Evolutionary conservation across 2,888 invertebrate genomes (phyloP), one percentile per base, ranked within the genome.

Genomic region (Plagodis dolabraria): DNA sequence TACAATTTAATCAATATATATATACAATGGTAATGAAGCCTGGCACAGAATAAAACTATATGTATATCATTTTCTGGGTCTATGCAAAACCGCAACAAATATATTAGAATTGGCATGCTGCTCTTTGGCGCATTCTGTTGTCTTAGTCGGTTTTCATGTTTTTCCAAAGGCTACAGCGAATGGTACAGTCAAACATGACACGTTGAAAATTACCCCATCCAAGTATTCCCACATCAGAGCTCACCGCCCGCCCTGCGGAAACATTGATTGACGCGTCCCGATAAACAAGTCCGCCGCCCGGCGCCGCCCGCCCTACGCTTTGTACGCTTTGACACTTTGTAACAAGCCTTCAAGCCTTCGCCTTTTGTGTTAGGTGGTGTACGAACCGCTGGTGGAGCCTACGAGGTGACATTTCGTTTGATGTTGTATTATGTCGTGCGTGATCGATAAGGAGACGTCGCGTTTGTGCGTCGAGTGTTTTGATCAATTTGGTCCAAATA

Each of bases 191-290:
- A 4, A 2, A 22, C 22, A 22, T 22, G 1, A 9, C 22, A 42
- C 42, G 33, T 42, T 12, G 52, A 36, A 53, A 47, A 57, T 58
- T 57, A 61, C 56, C 60, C 0, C 5, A 7, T 61, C 56, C 45
- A 49, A 0, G 0, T 0, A 0, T 57, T 61, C 56, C 46, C 7
- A 50, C 53, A 49, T 61, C 60, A 6, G 8, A 7, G 34, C 45
- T 10, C 8, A 47, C 8, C 52, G 42, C 54, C 8, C 52, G 35
- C 54, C 60, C 49, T 55, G 62, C 74, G 80, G 77, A 80, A 77
- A 65, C 75, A 67, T 71, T 80, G 79, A 80, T 75, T 78, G 80
- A 79, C 79, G 72, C 58, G 63, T 49, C 49, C 65, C 70, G 75
- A 72, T 77, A 54, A 54, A 80, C 75, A 77, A 71, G 74, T 70